phyloP scores from a whole-genome alignment of 2,888 invertebrate genomes.

The Acleris cristana region DNA sequence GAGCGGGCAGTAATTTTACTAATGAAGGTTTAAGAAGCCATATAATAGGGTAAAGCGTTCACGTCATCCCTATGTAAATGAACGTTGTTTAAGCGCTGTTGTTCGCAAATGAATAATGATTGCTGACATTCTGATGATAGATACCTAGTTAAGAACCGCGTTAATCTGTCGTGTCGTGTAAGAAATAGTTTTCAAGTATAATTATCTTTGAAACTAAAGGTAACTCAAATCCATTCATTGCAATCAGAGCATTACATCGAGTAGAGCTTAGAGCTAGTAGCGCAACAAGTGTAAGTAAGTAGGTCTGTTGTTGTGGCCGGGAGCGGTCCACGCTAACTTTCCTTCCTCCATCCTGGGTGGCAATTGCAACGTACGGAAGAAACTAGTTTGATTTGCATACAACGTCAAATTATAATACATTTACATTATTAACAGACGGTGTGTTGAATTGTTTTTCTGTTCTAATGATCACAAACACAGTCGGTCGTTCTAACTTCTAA shows the following conservation, averaged over 20 bases:
- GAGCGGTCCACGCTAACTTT: constrained; percentile 48
- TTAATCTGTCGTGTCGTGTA: too few relatives aligned
- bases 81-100: too few relatives aligned
- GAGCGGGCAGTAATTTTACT: too few relatives aligned
- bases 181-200: too few relatives aligned
- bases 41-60: background rate
- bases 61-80: background rate
- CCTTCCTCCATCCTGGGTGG: constrained; percentile 46
- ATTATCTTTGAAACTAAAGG: too few relatives aligned
- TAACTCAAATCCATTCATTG: background rate
- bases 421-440: constrained; percentile 1
- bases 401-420: constrained; percentile 31
- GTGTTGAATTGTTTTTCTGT: constrained; percentile 1
- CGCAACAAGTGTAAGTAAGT: constrained; percentile 29
- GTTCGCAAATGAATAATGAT: too few relatives aligned
- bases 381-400: constrained; percentile 27
- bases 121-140: too few relatives aligned
- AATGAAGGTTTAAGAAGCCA: too few relatives aligned
- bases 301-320: constrained; percentile 40
- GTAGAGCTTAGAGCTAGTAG: constrained; percentile 17
- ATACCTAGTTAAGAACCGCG: too few relatives aligned
- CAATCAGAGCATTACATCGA: constrained; percentile 17
- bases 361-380: constrained; percentile 19
- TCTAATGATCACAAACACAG: background rate
- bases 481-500: too few relatives aligned